Base-by-base conservation (phyloP, 2,797 vertebrate genomes). In the Pipistrellus kuhlii region DNA sequence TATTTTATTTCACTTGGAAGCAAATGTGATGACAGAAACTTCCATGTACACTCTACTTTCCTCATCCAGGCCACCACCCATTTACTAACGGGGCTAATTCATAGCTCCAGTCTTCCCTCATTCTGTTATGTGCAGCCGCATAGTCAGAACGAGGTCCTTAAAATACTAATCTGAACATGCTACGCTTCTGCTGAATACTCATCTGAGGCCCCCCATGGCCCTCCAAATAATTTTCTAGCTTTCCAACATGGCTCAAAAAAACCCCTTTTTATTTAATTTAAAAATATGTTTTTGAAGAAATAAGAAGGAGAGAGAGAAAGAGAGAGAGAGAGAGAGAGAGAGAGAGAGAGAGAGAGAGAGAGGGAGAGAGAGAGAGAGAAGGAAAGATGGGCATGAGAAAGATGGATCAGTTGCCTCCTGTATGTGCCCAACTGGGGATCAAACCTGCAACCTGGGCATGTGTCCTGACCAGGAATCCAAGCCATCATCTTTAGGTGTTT, bases 81-180 rank as follows among this genome's bases (percentile, higher is more conserved):
- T 17, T 44, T n/a, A 23, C 10, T 38, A 10, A 1, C 17, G 48
- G 21, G 17, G 10, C 21, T 44, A 14, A 13, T n/a, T 80, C 46
- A 14, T 0, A 8, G 3, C 18, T n/a, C 32, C 25, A 0, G 3
- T 18, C 32, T 51, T 18, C 62, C 18, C 20, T 38, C 57, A 17
- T 8, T 55, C 53, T 41, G 6, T 59, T 5, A 1, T 1, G 38
- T 7, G 21, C 7, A 69, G 20, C 38, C 32, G 11, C 10, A 53
- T 1, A 75, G 25, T 8, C 55, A 73, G 21, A 90, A 30, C 0
- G 59, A 84, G 55, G 30, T 4, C 38, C 6, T 14, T 11, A 68
- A 85, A 48, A 14, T 30, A n/a, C 18, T 12, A 3, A 55, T 2
- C 1, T 15, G 71, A 48, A 13, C 21, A 8, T 2, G 5, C 32